These are phyloP conservation scores for Drosophila azteca DNA, from an alignment of 1,140 invertebrate genomes.

Conservation along the genomic window DNA sequence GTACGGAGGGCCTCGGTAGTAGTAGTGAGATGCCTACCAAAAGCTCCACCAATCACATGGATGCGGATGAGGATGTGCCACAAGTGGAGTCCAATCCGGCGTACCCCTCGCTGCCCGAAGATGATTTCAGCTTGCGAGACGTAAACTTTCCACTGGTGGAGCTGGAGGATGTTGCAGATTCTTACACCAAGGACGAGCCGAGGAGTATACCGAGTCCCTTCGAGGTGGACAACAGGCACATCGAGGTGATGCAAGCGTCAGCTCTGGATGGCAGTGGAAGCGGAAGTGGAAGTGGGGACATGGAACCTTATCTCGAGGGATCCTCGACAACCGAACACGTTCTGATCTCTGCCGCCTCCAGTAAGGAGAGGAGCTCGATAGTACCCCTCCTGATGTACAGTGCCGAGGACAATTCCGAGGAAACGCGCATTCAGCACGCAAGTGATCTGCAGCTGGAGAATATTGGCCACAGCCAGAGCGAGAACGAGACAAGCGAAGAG, in stretches of 20 bases:
- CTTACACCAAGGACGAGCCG: conserved; percentile 61
- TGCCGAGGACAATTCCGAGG: conserved; percentile 66
- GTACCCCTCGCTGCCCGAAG: conserved; percentile 76
- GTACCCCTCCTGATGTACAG: conserved; percentile 70
- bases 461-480: conserved; percentile 17
- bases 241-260: conserved; percentile 46
- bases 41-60: conserved; percentile 63
- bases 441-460: conserved; percentile 61
- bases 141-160: conserved; percentile 76
- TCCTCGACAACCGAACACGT: conserved; percentile 31
- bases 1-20: conserved; percentile 37
- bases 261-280: conserved; percentile 54
- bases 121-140: conserved; percentile 76
- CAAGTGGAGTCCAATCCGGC: conserved; percentile 79
- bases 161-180: conserved; percentile 60
- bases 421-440: conserved; percentile 65
- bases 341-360: conserved; percentile 17
- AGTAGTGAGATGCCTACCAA: conserved; percentile 35
- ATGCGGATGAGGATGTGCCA: conserved; percentile 71
- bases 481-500: conserved; percentile 40
- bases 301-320: conserved; percentile 39
- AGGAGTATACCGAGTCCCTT: conserved; percentile 60
- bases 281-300: conserved; percentile 65
- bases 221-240: conserved; percentile 47
- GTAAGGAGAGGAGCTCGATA: conserved; percentile 4